Evolutionary conservation across 2,113 vertebrate species (phyloP).

Genomic region (Brachyistius frenatus): DNA sequence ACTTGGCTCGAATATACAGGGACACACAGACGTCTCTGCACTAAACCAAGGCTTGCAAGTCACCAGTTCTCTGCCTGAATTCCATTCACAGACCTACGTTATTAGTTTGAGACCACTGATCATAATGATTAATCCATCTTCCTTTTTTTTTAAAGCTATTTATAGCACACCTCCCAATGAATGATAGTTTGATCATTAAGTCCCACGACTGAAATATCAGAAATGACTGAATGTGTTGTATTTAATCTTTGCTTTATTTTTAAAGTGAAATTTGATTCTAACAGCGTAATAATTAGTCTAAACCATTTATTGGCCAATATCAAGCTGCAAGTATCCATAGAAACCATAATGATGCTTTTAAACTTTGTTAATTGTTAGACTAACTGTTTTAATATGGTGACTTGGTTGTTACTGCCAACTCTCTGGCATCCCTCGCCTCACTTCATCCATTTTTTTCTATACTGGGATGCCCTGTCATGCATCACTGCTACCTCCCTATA

Average conservation of each 20-base stretch:
- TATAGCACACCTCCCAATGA: background rate
- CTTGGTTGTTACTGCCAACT: too few relatives aligned
- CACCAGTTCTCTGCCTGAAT: background rate
- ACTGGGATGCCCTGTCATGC: background rate
- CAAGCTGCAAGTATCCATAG: too few relatives aligned
- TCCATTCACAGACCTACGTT: background rate
- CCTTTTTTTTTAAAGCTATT: background rate
- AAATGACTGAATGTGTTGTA: background rate
- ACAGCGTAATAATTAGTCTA: background rate
- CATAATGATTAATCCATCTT: background rate
- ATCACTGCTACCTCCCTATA: background rate
- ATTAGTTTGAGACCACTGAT: background rate
- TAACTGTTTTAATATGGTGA: too few relatives aligned
- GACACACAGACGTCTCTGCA: background rate
- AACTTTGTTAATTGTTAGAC: too few relatives aligned
- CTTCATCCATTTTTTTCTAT: background rate
- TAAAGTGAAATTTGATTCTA: background rate
- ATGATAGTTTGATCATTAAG: background rate
- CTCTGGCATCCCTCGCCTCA: too few relatives aligned
- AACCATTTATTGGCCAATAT: background rate
- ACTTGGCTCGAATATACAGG: slow-evolving; percentile 11
- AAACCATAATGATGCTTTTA: too few relatives aligned
- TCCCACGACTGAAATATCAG: background rate
- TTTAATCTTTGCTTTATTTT: slow-evolving; percentile 3
- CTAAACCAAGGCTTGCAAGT: background rate